Base-by-base conservation (phyloP, 2,797 vertebrate species). In the Hippoglossus hippoglossus region DNA sequence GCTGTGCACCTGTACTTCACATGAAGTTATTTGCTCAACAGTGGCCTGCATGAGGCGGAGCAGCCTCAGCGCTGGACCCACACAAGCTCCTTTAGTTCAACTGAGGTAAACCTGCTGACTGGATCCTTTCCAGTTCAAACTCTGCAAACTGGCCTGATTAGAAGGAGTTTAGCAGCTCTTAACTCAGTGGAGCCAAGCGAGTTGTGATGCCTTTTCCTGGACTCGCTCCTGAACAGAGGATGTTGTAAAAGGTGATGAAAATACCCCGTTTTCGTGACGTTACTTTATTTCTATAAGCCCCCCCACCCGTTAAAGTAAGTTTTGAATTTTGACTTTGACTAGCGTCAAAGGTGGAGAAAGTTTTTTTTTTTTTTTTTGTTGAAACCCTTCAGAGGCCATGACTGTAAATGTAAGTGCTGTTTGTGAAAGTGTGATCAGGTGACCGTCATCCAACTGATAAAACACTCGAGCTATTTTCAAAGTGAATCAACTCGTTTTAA, bases 31-130 rank as follows among this genome's bases (percentile, higher is more conserved):
- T 59, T 56, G 6, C 52, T 44, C 5, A 16, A 7, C 41, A 16
- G 41, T 44, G 15, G 41, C 41, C 41, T 39, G 36, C 36, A 39
- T 65, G 31, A 73, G 59, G 22, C 7, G 49, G 59, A 47, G 31
- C 51, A 18, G 55, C 39, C 71, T 24, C 25, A 39, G 24, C 5
- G 12, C 57, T 26, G 34, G 28, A 81, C 46, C 41, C 24, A 52
- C 44, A 46, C 22, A 22, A 61, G 57, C 56, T 63, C 65, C 66
- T 75, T 79, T 85, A 79, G 86, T 90, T 87, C 84, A 90, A 0
- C 78, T 82, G 84, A 85, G 87, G 87, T 86, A 84, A 91, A 89
- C 73, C 84, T 86, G 71, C 87, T 79, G 81, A 81, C 83, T 86
- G 84, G 79, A 89, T 19, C 36, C 19, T 46, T 80, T 84, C 82